Percentiles rank a stretch among this genome's conserved stretches.
These are phyloP conservation scores for Leptinotarsa lineolata DNA, from an alignment of 1,140 invertebrate genomes.

Conservation along the genomic window DNA sequence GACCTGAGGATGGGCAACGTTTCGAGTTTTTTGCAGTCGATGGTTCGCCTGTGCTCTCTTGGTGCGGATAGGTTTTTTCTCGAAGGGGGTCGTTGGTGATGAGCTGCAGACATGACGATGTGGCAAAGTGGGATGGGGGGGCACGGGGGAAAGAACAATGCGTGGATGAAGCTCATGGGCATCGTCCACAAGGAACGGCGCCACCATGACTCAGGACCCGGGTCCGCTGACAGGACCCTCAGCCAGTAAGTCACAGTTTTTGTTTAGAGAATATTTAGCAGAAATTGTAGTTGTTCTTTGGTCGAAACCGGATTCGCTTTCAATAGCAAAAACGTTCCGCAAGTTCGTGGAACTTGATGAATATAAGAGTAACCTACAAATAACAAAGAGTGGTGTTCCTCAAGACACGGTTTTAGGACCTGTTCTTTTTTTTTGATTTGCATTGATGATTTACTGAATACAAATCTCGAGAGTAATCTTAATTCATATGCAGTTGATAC, in stretches of 20 bases:
- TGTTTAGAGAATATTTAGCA: no score
- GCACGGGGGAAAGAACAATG: conserved; percentile 73
- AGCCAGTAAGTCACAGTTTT: conserved; percentile 64
- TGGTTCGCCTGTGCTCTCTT: background rate
- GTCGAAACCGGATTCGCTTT: no score
- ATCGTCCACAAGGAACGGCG: conserved; percentile 76
- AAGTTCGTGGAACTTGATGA: no score
- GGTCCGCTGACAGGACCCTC: conserved; percentile 64
- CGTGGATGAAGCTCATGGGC: conserved; percentile 82
- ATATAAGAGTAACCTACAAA: no score
- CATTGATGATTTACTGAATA: no score
- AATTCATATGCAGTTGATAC: no score
- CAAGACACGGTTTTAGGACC: no score
- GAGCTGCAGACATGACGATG: conserved; percentile 64
- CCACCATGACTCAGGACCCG: conserved; percentile 64
- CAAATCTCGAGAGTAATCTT: no score
- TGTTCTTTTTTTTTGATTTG: no score
- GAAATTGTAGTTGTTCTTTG: no score
- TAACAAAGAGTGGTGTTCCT: no score
- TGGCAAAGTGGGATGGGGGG: conserved; percentile 77
- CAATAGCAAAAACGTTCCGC: no score
- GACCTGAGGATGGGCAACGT: background rate
- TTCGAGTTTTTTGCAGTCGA: background rate
- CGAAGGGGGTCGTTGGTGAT: conserved; percentile 42
- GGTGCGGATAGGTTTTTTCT: background rate